phyloP scores from a whole-genome alignment of 2,113 vertebrate genomes.

The Antigone vipio region DNA sequence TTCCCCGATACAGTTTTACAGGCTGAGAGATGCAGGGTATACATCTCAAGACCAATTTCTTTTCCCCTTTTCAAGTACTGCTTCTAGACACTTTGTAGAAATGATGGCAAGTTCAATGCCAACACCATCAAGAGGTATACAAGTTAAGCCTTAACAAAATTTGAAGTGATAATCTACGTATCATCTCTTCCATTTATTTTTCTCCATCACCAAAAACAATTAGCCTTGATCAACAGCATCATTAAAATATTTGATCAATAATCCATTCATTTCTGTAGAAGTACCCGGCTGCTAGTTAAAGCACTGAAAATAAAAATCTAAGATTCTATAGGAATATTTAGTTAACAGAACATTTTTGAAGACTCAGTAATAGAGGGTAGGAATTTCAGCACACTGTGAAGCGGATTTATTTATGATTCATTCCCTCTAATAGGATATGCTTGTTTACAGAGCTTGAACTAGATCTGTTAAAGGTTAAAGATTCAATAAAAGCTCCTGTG shows the following conservation, averaged over 20 bases:
- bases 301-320: not conserved
- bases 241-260: not conserved
- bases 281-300: not conserved
- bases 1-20: not conserved
- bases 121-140: not conserved
- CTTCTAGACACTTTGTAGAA: not conserved
- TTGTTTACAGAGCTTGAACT: conserved; percentile 18
- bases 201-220: not conserved
- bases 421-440: not conserved
- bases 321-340: not conserved
- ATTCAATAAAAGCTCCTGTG: not conserved
- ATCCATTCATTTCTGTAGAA: not conserved
- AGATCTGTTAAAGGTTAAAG: conserved; percentile 22
- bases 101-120: not conserved
- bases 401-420: not conserved
- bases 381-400: not conserved
- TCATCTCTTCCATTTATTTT: not conserved
- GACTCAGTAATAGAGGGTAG: not conserved
- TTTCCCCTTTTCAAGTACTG: not conserved
- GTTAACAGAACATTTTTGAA: not conserved
- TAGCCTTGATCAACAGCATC: not conserved
- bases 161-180: not conserved
- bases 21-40: not conserved
- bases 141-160: not conserved
- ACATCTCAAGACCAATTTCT: not conserved